These are phyloP conservation scores for Neodiprion pinetum DNA, from an alignment of 1,140 invertebrate species.

Conservation along the genomic window DNA sequence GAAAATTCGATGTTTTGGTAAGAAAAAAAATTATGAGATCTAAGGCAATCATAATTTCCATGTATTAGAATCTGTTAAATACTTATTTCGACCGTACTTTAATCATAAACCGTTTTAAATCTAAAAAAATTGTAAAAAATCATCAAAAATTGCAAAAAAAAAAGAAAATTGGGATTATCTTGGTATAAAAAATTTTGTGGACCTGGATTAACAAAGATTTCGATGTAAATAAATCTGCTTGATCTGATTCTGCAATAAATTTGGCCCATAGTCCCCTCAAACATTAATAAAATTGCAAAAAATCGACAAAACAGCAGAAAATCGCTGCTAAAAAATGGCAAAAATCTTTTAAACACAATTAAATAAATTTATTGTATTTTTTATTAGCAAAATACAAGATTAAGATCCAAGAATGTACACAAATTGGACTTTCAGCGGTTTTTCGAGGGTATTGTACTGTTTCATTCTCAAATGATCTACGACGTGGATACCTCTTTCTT, in stretches of 20 bases:
- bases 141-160: conserved; percentile 12
- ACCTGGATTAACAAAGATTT: not conserved
- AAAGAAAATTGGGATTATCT: not conserved
- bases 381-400: not conserved
- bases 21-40: no score
- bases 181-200: conserved; percentile 15
- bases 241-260: conserved; percentile 15
- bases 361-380: conserved; percentile 11
- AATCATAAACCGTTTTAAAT: no score
- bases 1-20: no score
- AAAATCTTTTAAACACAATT: conserved; percentile 15
- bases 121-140: conserved; percentile 6
- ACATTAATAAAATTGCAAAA: not conserved
- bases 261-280: conserved; percentile 16
- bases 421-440: conserved; percentile 12
- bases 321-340: not conserved
- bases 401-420: not conserved
- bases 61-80: no score
- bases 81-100: no score
- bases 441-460: conserved; percentile 13
- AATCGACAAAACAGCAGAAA: no score
- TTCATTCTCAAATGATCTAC: conserved; percentile 12
- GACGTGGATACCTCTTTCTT: not conserved
- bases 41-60: no score
- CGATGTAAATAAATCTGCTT: conserved; percentile 14